A percentile compares a stretch with the other conserved stretches of the same genome.
Evolutionary conservation across 2,113 vertebrate species (phyloP).

Genomic region (Trogon melanurus): DNA sequence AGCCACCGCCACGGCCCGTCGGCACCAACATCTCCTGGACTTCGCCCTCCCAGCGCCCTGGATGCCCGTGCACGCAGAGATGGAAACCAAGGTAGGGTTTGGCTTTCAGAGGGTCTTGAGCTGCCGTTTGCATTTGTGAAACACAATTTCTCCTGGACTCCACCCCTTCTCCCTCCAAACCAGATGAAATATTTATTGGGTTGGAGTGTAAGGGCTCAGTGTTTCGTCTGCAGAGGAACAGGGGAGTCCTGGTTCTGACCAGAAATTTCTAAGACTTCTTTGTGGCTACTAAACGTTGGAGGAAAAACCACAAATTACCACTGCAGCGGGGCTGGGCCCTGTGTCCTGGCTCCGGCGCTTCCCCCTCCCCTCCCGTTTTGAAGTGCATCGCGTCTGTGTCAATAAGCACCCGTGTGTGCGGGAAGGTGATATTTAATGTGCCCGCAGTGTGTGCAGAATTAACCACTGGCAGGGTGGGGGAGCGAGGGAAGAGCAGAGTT

Average conservation of each 20-base stretch:
- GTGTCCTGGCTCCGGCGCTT: slow-evolving; percentile 74
- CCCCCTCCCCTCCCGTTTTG: slow-evolving; percentile 38
- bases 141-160: slow-evolving; percentile 43
- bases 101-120: neutral
- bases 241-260: slow-evolving; percentile 76
- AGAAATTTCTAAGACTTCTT: slow-evolving; percentile 87
- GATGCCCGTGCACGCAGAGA: rapidly evolving
- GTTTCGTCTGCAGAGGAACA: slow-evolving; percentile 81
- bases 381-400: slow-evolving; percentile 86
- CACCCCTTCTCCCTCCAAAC: slow-evolving; percentile 58
- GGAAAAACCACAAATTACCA: slow-evolving; percentile 93
- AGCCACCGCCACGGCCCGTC: rapidly evolving
- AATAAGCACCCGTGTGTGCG: slow-evolving; percentile 80
- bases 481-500: slow-evolving; percentile 40
- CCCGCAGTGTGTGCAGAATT: slow-evolving; percentile 65
- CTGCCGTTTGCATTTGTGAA: slow-evolving; percentile 1
- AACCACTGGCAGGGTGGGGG: slow-evolving; percentile 39
- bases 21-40: neutral
- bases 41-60: neutral
- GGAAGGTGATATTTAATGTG: slow-evolving; percentile 66
- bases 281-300: slow-evolving; percentile 86
- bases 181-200: slow-evolving; percentile 79
- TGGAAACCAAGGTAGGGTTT: neutral
- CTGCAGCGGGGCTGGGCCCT: slow-evolving; percentile 80
- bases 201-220: slow-evolving; percentile 66